These are phyloP conservation scores for Phyllostomus discolor DNA, from an alignment of 2,113 vertebrate species.

Conservation along the genomic window DNA sequence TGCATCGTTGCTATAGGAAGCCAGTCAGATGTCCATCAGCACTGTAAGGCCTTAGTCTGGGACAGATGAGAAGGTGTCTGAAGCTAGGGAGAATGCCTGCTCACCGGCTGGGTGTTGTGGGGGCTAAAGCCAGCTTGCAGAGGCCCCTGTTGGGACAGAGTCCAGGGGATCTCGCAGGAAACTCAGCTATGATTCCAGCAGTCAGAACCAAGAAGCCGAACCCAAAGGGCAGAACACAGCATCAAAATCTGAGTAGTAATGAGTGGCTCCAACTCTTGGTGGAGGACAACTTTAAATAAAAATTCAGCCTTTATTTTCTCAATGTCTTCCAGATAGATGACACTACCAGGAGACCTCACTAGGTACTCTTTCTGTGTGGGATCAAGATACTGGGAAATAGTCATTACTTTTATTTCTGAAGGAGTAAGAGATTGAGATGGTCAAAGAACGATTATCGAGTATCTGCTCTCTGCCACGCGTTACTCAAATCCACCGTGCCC, in stretches of 20 bases:
- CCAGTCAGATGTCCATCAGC: not conserved
- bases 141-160: not conserved
- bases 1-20: not conserved
- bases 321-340: not conserved
- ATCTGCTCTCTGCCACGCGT: not conserved
- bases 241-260: not conserved
- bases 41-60: not conserved
- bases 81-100: not conserved
- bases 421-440: not conserved
- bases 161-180: not conserved
- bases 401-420: constrained; percentile 24
- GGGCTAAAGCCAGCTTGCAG: not conserved
- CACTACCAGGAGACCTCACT: not conserved
- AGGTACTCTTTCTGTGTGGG: not conserved
- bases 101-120: not conserved
- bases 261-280: not conserved
- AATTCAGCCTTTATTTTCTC: not conserved
- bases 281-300: not conserved
- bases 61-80: not conserved
- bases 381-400: not conserved
- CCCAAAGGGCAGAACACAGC: not conserved
- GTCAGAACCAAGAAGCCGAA: not conserved
- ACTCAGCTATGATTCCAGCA: not conserved
- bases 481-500: not conserved
- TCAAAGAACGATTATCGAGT: not conserved